These are phyloP conservation scores for Himalopsyche phryganea DNA, from an alignment of 1,140 invertebrate genomes.

Conservation along the genomic window DNA sequence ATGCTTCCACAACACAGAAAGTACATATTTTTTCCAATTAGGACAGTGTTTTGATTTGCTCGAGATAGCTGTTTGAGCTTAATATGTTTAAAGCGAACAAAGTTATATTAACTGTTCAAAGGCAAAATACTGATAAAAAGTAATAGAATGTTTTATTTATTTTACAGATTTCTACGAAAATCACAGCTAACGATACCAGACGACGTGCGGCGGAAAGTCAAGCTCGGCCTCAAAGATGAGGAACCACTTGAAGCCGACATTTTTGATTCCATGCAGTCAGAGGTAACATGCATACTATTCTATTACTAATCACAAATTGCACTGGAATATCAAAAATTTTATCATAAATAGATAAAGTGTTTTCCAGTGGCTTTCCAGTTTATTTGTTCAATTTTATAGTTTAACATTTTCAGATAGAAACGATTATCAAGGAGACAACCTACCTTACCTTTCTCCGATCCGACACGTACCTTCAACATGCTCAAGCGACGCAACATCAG, in stretches of 20 bases:
- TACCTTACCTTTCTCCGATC: slow-evolving; percentile 89
- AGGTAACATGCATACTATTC: slow-evolving; percentile 38
- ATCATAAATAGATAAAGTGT: no score
- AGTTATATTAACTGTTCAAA: no score
- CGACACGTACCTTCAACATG: slow-evolving; percentile 85
- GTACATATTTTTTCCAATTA: no score
- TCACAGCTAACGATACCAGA: slow-evolving; percentile 79
- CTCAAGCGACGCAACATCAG: slow-evolving; percentile 60
- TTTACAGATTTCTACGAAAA: slow-evolving; percentile 73
- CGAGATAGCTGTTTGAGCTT: no score
- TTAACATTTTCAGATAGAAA: slow-evolving; percentile 64
- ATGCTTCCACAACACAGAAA: no score
- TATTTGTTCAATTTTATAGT: no score
- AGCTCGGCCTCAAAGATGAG: slow-evolving; percentile 63
- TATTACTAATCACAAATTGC: no score
- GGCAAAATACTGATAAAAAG: no score
- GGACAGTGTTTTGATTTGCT: no score
- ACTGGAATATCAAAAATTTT: no score
- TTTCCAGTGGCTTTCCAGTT: no score
- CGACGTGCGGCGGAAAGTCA: slow-evolving; percentile 66
- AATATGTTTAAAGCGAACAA: no score
- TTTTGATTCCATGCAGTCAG: slow-evolving; percentile 58
- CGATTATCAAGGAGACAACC: slow-evolving; percentile 76
- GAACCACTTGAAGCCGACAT: slow-evolving; percentile 54
- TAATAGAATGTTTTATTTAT: slow-evolving; percentile 7